A percentile compares a stretch with the other conserved stretches of the same genome.
These are phyloP conservation scores for Syngnathoides biaculeatus DNA, from an alignment of 2,113 vertebrate genomes.

Conservation along the genomic window DNA sequence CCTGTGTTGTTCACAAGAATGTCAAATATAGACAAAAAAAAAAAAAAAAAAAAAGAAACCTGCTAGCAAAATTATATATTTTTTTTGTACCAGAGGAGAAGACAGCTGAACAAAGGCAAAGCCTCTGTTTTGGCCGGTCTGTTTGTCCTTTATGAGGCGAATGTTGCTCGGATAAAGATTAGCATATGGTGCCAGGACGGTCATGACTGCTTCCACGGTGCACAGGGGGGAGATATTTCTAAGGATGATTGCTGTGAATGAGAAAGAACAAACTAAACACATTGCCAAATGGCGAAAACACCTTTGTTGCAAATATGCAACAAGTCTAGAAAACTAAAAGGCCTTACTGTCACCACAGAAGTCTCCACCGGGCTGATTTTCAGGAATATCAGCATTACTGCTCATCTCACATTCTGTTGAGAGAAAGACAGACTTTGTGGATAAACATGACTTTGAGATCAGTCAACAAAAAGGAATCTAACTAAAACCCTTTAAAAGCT, in stretches of 20 bases:
- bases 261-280: conserved; percentile 11
- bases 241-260: conserved; percentile 86
- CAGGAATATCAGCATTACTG: conserved; percentile 78
- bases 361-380: conserved; percentile 85
- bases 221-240: conserved; percentile 93
- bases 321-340: not conserved
- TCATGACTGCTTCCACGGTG: conserved; percentile 93
- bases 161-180: conserved; percentile 94
- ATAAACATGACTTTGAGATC: conserved; percentile 26
- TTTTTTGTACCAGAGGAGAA: conserved; percentile 84
- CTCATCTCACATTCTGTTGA: conserved; percentile 81
- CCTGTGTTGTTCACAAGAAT: conserved; percentile 68
- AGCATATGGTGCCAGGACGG: conserved; percentile 89
- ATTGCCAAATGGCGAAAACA: not conserved
- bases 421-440: conserved; percentile 45
- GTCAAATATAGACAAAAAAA: not conserved
- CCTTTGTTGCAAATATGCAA: not conserved
- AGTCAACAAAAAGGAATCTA: conserved; percentile 7
- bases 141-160: conserved; percentile 97
- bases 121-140: conserved; percentile 94
- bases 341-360: conserved; percentile 97
- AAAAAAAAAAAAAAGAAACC: too few species aligned
- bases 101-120: conserved; percentile 97
- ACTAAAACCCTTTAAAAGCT: conserved; percentile 1
- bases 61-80: not conserved